Conservation (phyloP, 2,888 invertebrate genomes). For the Ochropacha duplaris region DNA sequence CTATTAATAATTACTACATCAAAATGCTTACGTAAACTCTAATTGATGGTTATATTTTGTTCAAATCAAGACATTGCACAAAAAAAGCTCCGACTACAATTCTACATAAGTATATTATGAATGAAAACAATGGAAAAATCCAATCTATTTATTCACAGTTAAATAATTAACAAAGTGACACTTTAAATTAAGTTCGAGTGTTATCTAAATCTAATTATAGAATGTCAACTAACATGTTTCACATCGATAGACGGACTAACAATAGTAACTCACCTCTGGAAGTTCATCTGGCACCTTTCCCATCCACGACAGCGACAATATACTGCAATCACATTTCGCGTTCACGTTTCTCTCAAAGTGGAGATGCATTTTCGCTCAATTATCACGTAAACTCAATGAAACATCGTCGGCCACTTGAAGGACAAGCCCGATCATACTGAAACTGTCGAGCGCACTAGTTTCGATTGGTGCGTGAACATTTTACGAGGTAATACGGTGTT, state of each 20-base stretch:
- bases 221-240: not conserved
- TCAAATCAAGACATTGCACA: too few relatives aligned
- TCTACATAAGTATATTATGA: not conserved
- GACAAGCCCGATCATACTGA: slow-evolving; percentile 29
- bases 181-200: not conserved
- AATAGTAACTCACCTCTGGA: slow-evolving; percentile 89
- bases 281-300: slow-evolving; percentile 98
- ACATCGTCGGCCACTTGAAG: slow-evolving; percentile 31
- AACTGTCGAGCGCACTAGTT: slow-evolving; percentile 21
- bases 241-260: slow-evolving; percentile 11
- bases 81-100: not conserved
- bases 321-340: slow-evolving; percentile 97
- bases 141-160: not conserved
- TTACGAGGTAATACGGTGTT: slow-evolving; percentile 27
- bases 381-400: slow-evolving; percentile 15
- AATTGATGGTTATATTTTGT: too few relatives aligned
- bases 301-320: slow-evolving; percentile 98
- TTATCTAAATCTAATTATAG: not conserved
- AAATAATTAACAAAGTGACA: not conserved
- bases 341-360: slow-evolving; percentile 97
- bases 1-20: too few relatives aligned
- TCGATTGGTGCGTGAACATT: slow-evolving; percentile 43
- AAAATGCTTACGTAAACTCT: too few relatives aligned
- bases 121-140: not conserved
- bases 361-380: slow-evolving; percentile 90